Conservation (phyloP, 2,888 invertebrate species). For the Himalopsyche kuldschensis region DNA sequence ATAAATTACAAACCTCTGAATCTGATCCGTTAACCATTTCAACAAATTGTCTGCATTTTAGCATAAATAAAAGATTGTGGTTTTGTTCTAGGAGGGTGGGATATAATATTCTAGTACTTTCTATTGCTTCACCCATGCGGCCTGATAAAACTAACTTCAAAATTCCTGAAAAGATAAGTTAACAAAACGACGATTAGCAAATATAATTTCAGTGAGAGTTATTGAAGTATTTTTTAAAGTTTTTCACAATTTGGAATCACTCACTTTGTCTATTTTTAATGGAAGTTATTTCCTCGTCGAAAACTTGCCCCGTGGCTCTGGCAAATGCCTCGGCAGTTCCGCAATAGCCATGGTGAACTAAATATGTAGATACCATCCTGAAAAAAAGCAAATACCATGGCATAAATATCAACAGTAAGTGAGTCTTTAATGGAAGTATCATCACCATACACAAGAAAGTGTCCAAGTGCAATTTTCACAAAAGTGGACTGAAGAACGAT, state of each 20-base stretch:
- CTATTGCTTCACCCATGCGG: constrained; percentile 94
- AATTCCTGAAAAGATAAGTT: constrained; percentile 70
- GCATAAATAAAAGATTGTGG: constrained; percentile 88
- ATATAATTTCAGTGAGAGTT: background rate
- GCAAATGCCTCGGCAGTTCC: constrained; percentile 95
- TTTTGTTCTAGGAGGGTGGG: constrained; percentile 92
- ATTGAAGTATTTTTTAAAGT: background rate
- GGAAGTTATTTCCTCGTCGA: constrained; percentile 89
- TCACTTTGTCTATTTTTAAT: constrained; percentile 96
- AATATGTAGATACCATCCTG: constrained; percentile 96
- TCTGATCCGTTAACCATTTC: constrained; percentile 97
- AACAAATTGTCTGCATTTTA: constrained; percentile 97
- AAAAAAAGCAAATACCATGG: constrained; percentile 42
- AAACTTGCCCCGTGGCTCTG: constrained; percentile 83
- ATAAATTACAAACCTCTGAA: constrained; percentile 61
- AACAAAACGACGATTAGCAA: background rate
- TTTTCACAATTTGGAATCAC: constrained; percentile 41
- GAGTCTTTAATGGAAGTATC: no score
- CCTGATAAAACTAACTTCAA: constrained; percentile 90
- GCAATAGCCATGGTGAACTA: constrained; percentile 98
- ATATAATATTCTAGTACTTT: constrained; percentile 83
- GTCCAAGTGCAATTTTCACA: no score
- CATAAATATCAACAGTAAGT: no score
- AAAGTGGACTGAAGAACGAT: no score
- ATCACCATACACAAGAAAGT: no score